Evolutionary conservation across 2,113 vertebrate genomes (phyloP), one percentile per base, ranked within the genome.

Genomic region (Strix aluco): DNA sequence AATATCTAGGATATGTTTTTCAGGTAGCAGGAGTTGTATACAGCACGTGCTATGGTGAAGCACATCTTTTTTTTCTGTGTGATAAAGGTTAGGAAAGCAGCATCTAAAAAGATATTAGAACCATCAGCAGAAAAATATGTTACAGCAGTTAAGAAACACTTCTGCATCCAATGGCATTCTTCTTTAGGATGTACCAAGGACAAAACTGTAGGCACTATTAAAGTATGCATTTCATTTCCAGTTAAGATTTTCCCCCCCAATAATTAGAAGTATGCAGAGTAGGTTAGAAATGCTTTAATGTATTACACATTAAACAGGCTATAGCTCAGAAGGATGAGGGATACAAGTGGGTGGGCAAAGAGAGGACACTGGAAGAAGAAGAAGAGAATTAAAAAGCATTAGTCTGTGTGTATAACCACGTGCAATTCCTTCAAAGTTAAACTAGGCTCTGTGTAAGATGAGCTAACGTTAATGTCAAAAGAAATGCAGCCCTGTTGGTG

Each of bases 311-410:
- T 32, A 20, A 51, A 32, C 4, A 59, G 13, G 17, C 4, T 10
- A 32, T 25, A 46, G 4, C 2, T 65, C 18, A 52, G 27, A 51
- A 15, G 14, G 19, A 14, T 22, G 11, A 15, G 8, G 7, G 13
- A 18, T 38, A 21, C 3, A 70, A 55, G 3, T 15, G 13, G 10
- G 12, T 13, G 10, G 18, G 13, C 9, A 42, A 42, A 71, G 32
- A 63, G 3, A 20, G 71, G 52, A 69, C 25, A 29, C 6, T 92
- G 42, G 46, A 62, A 66, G n/a, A 88, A 90, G 82, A 94, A 40
- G 22, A 52, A 47, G 16, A 21, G 7, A 38, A 51, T 30, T 51
- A 29, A 14, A 32, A 62, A 38, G 0, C 1, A 0, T 18, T 54
- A 29, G 11, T 36, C 15, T 32, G 8, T 34, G 7, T n/a, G 26